Evolutionary conservation across 1,140 invertebrate species (phyloP), one percentile per base, ranked within the genome.

Genomic region (Cotesia glomerata): DNA sequence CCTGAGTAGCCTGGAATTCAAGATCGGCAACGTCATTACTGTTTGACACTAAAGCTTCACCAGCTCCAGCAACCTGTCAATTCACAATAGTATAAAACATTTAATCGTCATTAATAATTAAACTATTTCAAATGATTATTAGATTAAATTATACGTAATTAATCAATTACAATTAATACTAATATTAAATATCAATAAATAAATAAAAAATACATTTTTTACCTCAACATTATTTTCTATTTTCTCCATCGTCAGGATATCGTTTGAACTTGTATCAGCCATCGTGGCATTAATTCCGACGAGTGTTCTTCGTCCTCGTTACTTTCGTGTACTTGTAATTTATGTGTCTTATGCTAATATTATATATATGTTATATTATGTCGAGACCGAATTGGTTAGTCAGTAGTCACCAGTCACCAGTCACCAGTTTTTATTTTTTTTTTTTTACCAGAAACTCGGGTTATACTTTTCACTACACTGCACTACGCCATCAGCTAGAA

Each of bases 1-100:
- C 90, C 79, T 91, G 89, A 4, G 90, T 91, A 35, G 91, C 90
- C 82, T 92, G 91, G 81, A 91, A 91, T 80, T 91, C 90, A 74
- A 92, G 82, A 54, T 89, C 89, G 59, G 84, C 87, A 64, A 91
- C 79, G 52, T 83, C 79, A 75, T 76, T 84, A 16, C 78, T 70
- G 64, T 64, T 75, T 49, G 71, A n/a, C 69, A 69, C 64, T 58
- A 35, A 52, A 5, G 66, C 78, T 79, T 75, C 83, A 78, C 78
- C 77, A 78, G 63, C 78, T 79, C 75, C 83, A 78, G 79, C 77
- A 80, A 87, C 80, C 85, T 87, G 85, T 87, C 85, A 87, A 86
- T 85, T 81, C 76, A 68, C 56, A 4, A 16, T 56, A 0, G 7
- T 3, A 3, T 9, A 45, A 34, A 58, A 32, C 8, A 54, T 52